Percentiles rank a stretch among this genome's conserved stretches.
Conservation (phyloP, 2,888 invertebrate genomes). For the Frankliniella intonsa region DNA sequence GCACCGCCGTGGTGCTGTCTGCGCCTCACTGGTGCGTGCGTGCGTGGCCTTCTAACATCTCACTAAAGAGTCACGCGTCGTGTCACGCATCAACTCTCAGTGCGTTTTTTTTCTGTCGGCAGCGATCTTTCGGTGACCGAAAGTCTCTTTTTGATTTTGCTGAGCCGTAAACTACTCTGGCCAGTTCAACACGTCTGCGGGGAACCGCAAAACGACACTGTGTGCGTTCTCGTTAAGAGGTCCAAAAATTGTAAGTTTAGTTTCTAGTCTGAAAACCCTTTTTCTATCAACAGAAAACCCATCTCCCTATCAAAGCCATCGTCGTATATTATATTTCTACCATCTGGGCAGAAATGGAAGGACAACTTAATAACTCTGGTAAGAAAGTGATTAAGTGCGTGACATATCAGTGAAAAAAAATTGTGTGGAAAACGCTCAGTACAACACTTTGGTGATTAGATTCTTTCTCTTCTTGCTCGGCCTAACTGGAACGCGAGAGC, state of each 20-base stretch:
- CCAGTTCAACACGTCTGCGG: neutral
- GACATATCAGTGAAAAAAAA: too few species aligned
- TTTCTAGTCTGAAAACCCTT: too few species aligned
- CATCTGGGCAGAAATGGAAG: neutral
- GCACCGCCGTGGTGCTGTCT: neutral
- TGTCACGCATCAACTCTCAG: too few species aligned
- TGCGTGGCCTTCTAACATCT: too few species aligned
- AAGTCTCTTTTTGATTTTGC: neutral
- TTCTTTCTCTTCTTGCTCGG: neutral
- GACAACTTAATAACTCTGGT: neutral
- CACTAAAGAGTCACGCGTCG: neutral
- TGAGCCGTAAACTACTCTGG: neutral
- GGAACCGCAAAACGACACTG: neutral
- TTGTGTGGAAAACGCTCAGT: too few species aligned
- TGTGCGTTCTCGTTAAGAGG: neutral
- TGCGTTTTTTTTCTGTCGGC: too few species aligned
- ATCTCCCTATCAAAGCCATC: neutral
- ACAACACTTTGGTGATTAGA: neutral
- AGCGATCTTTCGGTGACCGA: neutral
- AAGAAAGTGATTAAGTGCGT: neutral
- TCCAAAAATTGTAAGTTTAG: too few species aligned
- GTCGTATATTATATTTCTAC: neutral
- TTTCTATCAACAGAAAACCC: neutral
- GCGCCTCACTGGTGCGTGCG: neutral
- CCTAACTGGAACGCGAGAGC: constrained; percentile 4